phyloP scores from a whole-genome alignment of 2,113 vertebrate species.

The Halcyon malimbica region DNA sequence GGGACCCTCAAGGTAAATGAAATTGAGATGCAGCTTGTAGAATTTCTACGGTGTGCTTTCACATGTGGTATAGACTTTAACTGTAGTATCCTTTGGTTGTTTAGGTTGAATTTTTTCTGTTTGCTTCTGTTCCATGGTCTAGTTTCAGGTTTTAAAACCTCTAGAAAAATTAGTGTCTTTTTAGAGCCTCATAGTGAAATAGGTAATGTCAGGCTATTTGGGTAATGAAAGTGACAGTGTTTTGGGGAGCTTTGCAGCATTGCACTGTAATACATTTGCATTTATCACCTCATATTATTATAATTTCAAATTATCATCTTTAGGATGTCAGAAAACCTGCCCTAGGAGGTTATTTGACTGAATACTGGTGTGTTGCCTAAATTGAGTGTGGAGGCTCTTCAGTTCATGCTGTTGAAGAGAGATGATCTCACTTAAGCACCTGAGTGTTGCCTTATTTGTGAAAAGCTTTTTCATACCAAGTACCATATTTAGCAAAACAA shows the following conservation, averaged over 20 bases:
- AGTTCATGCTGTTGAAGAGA: not conserved
- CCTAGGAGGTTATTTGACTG: not conserved
- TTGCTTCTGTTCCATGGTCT: not conserved
- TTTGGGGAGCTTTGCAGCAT: constrained; percentile 12
- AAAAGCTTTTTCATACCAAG: not conserved
- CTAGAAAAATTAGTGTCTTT: not conserved
- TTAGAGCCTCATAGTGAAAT: not conserved
- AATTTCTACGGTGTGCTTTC: not conserved
- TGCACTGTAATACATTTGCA: constrained; percentile 17
- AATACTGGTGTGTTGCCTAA: not conserved
- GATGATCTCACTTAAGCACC: not conserved
- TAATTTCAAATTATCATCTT: constrained; percentile 43
- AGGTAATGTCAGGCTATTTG: not conserved
- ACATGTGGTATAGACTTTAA: not conserved
- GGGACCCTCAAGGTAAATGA: not conserved
- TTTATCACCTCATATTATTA: constrained; percentile 49
- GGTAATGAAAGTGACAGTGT: constrained; percentile 49
- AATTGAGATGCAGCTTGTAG: not conserved
- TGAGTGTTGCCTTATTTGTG: not conserved
- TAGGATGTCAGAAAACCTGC: not conserved
- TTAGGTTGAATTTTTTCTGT: not conserved
- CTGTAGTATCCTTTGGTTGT: not conserved
- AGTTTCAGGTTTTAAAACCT: constrained; percentile 36
- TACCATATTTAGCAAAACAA: not conserved
- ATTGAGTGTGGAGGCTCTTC: not conserved